These are phyloP conservation scores for Lapara coniferarum DNA, from an alignment of 2,888 invertebrate genomes.

Conservation along the genomic window DNA sequence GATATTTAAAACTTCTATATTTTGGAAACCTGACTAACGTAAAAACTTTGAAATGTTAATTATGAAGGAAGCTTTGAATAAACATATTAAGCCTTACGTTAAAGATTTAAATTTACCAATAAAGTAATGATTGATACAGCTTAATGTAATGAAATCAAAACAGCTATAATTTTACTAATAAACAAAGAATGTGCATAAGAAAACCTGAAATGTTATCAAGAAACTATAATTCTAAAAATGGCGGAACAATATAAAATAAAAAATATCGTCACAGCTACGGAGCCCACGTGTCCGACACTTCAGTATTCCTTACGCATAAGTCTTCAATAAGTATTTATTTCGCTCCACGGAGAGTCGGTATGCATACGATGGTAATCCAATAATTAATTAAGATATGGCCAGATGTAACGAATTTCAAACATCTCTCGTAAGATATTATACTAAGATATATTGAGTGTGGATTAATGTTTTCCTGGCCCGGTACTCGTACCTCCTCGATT, in stretches of 20 bases:
- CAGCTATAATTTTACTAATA: not conserved
- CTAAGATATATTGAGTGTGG: slow-evolving; percentile 65
- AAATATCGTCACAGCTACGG: slow-evolving; percentile 5
- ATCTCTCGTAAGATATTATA: slow-evolving; percentile 56
- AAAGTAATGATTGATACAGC: no score
- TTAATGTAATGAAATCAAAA: not conserved
- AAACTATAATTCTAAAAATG: not conserved
- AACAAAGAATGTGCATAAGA: not conserved
- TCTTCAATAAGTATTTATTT: slow-evolving; percentile 16
- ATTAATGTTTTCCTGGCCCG: slow-evolving; percentile 54
- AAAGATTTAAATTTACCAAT: no score
- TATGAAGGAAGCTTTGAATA: not conserved
- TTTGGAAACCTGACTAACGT: slow-evolving; percentile 2
- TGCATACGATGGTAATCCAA: slow-evolving; percentile 18
- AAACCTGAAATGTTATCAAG: not conserved
- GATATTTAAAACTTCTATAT: slow-evolving; percentile 10
- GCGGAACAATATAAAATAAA: not conserved
- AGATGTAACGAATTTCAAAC: slow-evolving; percentile 50
- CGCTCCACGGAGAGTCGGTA: slow-evolving; percentile 5
- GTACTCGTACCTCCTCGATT: slow-evolving; percentile 61
- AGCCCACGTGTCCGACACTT: slow-evolving; percentile 14
- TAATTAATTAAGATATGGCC: slow-evolving; percentile 41
- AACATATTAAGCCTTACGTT: no score
- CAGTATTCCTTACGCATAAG: slow-evolving; percentile 22
- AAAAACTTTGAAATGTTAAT: not conserved